phyloP scores from a whole-genome alignment of 37 sponge, comb jelly and placozoan genomes.

The Chondrilla cf. caribensis region DNA sequence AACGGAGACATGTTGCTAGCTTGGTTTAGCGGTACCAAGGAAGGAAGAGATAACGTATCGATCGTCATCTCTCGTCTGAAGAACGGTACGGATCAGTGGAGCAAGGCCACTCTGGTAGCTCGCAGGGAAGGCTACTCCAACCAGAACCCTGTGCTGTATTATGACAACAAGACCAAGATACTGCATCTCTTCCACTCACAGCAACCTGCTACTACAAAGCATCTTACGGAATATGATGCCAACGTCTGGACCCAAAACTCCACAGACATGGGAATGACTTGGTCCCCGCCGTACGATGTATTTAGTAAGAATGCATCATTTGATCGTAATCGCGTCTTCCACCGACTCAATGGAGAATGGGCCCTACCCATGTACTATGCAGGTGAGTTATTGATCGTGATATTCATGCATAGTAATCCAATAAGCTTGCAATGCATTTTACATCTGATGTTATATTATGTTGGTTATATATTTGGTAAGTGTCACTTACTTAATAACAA shows the following conservation, averaged over 20 bases:
- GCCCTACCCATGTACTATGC: conserved; percentile 61
- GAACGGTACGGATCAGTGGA: conserved; percentile 32
- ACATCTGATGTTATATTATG: no score
- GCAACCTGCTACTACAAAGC: conserved; percentile 25
- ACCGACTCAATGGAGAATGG: conserved; percentile 29
- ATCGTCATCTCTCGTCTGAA: conserved; percentile 36
- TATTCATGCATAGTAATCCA: no score
- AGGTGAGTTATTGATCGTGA: no score
- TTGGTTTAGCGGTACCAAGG: conserved; percentile 60
- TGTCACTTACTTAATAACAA: no score
- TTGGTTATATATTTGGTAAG: no score
- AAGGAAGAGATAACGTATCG: conserved; percentile 44
- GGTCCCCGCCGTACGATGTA: conserved; percentile 38
- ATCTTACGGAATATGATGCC: conserved; percentile 21
- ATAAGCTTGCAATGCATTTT: no score
- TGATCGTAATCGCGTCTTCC: conserved; percentile 65
- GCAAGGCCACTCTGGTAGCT: conserved; percentile 34
- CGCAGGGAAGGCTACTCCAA: conserved; percentile 59
- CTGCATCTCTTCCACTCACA: conserved; percentile 59
- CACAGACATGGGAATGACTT: conserved; percentile 37
- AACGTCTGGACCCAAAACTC: conserved; percentile 41
- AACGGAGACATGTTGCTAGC: conserved; percentile 42
- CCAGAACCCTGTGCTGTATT: conserved; percentile 66
- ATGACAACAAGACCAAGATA: background rate
- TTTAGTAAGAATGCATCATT: conserved; percentile 53